phyloP scores from a whole-genome alignment of 2,888 invertebrate genomes.

The Noctua janthe region DNA sequence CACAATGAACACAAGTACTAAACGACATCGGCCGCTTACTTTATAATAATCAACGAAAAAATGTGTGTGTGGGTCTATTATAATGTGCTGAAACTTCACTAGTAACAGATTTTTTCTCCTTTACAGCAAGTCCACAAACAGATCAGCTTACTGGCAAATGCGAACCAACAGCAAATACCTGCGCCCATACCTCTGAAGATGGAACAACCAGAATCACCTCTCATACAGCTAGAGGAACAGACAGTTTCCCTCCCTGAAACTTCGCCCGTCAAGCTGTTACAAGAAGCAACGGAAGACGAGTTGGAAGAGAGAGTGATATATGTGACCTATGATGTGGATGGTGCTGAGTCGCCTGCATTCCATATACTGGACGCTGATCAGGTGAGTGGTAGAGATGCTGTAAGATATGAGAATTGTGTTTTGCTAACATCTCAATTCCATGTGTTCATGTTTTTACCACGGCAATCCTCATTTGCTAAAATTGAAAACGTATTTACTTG shows the following conservation, averaged over 20 bases:
- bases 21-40: background rate
- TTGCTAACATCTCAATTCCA: background rate
- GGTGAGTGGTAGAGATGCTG: slow-evolving; percentile 63
- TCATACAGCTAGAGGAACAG: slow-evolving; percentile 52
- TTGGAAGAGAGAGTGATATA: slow-evolving; percentile 83
- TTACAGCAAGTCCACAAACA: slow-evolving; percentile 81
- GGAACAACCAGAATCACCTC: slow-evolving; percentile 6
- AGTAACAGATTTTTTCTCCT: background rate
- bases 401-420: background rate
- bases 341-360: slow-evolving; percentile 73
- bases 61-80: no score
- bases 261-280: slow-evolving; percentile 47
- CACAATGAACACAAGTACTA: background rate
- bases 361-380: slow-evolving; percentile 80
- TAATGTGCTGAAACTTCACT: no score
- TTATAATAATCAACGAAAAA: no score
- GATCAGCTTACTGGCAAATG: slow-evolving; percentile 79
- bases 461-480: no score
- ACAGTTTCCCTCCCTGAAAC: slow-evolving; percentile 36
- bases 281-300: slow-evolving; percentile 60
- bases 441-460: background rate
- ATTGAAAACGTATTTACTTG: no score
- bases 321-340: slow-evolving; percentile 85
- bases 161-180: slow-evolving; percentile 46
- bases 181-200: slow-evolving; percentile 18